A percentile compares a stretch with the other conserved stretches of the same genome.
Conservation (phyloP, 92 coral and sea anemone species). For the Anthopleura xanthogrammica region DNA sequence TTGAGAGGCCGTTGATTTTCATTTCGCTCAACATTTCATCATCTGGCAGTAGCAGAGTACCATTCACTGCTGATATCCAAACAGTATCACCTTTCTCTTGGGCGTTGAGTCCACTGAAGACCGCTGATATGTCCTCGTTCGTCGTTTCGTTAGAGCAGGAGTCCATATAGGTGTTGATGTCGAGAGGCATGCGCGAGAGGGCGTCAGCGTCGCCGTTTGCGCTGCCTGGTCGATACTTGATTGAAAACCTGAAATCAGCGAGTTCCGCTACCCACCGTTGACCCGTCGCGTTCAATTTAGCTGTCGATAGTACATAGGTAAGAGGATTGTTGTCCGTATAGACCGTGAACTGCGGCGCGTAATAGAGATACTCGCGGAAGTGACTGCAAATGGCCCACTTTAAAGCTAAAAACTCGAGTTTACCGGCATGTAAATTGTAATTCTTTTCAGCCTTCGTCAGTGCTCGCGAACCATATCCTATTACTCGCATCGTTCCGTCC, state of each 20-base stretch:
- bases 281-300: conserved; percentile 53
- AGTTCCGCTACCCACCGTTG: conserved; percentile 61
- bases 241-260: conserved; percentile 44
- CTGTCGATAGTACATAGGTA: conserved; percentile 42
- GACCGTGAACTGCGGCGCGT: conserved; percentile 45
- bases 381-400: conserved; percentile 52
- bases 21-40: conserved; percentile 3
- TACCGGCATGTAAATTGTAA: conserved; percentile 36
- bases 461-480: conserved; percentile 52
- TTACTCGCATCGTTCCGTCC: conserved; percentile 28
- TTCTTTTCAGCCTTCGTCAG: conserved; percentile 34
- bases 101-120: conserved; percentile 33
- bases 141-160: conserved; percentile 39
- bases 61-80: conserved; percentile 40
- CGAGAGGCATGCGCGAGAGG: conserved; percentile 48
- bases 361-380: conserved; percentile 42
- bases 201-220: conserved; percentile 43
- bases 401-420: conserved; percentile 43
- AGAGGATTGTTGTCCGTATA: conserved; percentile 34
- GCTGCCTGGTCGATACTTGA: conserved; percentile 45
- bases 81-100: conserved; percentile 41
- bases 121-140: conserved; percentile 32
- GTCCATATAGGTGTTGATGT: conserved; percentile 36
- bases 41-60: conserved; percentile 12
- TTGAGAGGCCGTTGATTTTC: not conserved